These are phyloP conservation scores for Globodera rostochiensis DNA, from an alignment of 1,140 invertebrate genomes.

Conservation along the genomic window DNA sequence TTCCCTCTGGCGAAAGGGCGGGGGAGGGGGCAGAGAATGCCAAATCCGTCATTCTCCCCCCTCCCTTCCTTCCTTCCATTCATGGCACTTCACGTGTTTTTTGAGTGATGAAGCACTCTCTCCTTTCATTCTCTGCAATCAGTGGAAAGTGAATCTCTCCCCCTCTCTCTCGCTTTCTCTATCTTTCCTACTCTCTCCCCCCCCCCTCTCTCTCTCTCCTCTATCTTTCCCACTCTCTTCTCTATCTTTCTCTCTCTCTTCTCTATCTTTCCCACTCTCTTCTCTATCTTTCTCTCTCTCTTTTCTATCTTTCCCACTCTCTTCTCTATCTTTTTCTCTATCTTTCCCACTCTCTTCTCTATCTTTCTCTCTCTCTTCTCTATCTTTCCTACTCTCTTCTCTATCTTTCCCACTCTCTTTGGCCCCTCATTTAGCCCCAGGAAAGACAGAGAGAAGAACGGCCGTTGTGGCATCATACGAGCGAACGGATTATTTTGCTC, in stretches of 20 bases:
- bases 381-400: background rate
- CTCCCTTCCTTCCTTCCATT: too few species aligned
- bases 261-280: background rate
- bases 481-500: background rate
- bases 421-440: background rate
- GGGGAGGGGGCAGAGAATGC: too few species aligned
- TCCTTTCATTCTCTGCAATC: too few species aligned
- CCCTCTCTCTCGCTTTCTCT: background rate
- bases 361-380: background rate
- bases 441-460: background rate
- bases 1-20: too few species aligned
- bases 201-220: background rate
- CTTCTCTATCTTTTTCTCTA: background rate
- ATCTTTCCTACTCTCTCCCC: background rate
- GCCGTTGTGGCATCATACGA: background rate
- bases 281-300: background rate
- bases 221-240: too few species aligned
- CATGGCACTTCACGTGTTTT: too few species aligned
- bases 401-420: background rate
- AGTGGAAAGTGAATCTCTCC: background rate
- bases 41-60: too few species aligned
- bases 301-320: background rate
- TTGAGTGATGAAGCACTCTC: too few species aligned
- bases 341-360: background rate
- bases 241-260: background rate